Evolutionary conservation across 1,140 invertebrate genomes (phyloP).

Genomic region (Meloidogyne floridensis): DNA sequence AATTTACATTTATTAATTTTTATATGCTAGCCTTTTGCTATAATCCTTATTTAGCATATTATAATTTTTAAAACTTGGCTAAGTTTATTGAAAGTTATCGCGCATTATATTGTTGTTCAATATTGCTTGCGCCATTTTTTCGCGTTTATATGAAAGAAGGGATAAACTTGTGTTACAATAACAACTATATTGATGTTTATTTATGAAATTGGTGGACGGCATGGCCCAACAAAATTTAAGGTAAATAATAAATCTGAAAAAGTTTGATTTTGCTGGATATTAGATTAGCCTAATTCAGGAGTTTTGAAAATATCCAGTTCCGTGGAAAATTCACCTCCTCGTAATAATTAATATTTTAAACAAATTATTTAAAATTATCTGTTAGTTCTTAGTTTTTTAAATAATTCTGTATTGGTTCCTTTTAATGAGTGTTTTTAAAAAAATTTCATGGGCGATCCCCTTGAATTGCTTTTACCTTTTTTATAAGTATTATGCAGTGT

Average conservation of each 20-base stretch:
- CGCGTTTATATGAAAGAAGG: neutral
- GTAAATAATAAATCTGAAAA: neutral
- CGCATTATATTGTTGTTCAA: neutral
- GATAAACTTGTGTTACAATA: neutral
- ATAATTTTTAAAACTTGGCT: neutral
- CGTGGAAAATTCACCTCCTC: too few species aligned
- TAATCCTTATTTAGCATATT: neutral
- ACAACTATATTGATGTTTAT: neutral
- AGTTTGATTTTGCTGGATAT: neutral
- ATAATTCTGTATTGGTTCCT: too few species aligned
- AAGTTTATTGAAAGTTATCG: neutral
- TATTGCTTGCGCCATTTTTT: neutral
- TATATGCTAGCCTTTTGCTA: neutral
- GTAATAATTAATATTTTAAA: too few species aligned
- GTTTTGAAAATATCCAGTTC: too few species aligned
- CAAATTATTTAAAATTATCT: too few species aligned
- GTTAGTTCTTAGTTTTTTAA: too few species aligned
- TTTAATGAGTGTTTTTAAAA: neutral
- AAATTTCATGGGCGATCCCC: neutral
- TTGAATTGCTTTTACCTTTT: neutral
- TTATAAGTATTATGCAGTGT: slow-evolving; percentile 25
- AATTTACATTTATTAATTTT: neutral
- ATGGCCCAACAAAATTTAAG: slow-evolving; percentile 4
- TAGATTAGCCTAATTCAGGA: too few species aligned
- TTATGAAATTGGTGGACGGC: neutral